Percentiles rank a stretch among this genome's conserved stretches.
These are phyloP conservation scores for Episyrphus balteatus DNA, from an alignment of 1,140 invertebrate genomes.

Conservation along the genomic window DNA sequence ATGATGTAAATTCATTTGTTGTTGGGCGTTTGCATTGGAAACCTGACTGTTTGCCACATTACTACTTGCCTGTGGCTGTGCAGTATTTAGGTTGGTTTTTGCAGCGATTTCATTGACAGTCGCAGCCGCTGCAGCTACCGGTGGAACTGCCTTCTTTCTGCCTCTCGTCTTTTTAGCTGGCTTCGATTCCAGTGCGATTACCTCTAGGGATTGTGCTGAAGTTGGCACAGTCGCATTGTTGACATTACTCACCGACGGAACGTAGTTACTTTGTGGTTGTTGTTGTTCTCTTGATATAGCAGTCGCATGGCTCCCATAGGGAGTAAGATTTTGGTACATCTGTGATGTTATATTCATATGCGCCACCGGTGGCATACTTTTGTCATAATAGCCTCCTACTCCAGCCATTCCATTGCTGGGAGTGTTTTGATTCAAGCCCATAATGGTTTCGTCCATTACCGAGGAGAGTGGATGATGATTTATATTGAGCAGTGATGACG, in stretches of 20 bases:
- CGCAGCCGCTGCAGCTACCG: slow-evolving; percentile 15
- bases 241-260: slow-evolving; percentile 9
- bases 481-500: slow-evolving; percentile 10
- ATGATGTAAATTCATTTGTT: slow-evolving; percentile 8
- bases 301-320: slow-evolving; percentile 10
- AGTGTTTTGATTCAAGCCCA: slow-evolving; percentile 8
- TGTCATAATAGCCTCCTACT: slow-evolving; percentile 26
- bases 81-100: slow-evolving; percentile 10
- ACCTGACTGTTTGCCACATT: no score
- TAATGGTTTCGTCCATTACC: slow-evolving; percentile 13
- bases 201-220: slow-evolving; percentile 8
- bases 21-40: not conserved
- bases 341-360: slow-evolving; percentile 24
- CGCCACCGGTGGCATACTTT: slow-evolving; percentile 29
- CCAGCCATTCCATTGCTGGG: slow-evolving; percentile 6
- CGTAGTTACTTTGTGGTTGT: slow-evolving; percentile 28
- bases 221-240: slow-evolving; percentile 10
- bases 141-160: slow-evolving; percentile 28
- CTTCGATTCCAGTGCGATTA: slow-evolving; percentile 21
- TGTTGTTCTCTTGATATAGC: slow-evolving; percentile 25
- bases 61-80: slow-evolving; percentile 15
- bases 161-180: slow-evolving; percentile 28
- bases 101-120: slow-evolving; percentile 15
- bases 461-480: slow-evolving; percentile 16
- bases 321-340: slow-evolving; percentile 4